Percentiles rank a stretch among this genome's conserved stretches.
Evolutionary conservation across 2,113 vertebrate species (phyloP).

Genomic region (Boleophthalmus pectinirostris): DNA sequence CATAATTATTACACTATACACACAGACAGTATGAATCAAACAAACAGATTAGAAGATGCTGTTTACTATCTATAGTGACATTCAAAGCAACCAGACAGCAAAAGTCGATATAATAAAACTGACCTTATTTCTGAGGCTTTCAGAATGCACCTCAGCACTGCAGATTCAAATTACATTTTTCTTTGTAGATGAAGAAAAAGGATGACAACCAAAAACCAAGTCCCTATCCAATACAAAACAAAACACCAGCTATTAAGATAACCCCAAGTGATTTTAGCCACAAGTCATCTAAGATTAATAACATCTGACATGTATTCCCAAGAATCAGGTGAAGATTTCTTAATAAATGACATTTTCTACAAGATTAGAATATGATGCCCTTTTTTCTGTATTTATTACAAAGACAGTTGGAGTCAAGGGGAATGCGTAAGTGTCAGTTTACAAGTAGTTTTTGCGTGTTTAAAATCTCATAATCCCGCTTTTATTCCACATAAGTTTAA

Average conservation of each 20-base stretch:
- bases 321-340: slow-evolving; percentile 36
- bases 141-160: slow-evolving; percentile 33
- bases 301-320: slow-evolving; percentile 61
- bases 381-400: slow-evolving; percentile 41
- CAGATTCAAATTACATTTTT: slow-evolving; percentile 51
- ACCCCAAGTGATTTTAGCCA: slow-evolving; percentile 37
- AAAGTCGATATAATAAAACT: not conserved
- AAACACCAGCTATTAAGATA: slow-evolving; percentile 23
- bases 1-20: slow-evolving; percentile 1
- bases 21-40: not conserved
- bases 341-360: slow-evolving; percentile 47
- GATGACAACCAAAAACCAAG: slow-evolving; percentile 5
- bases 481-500: not conserved
- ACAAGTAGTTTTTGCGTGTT: slow-evolving; percentile 10
- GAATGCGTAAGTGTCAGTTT: slow-evolving; percentile 22
- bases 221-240: slow-evolving; percentile 11
- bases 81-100: not conserved
- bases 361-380: slow-evolving; percentile 44
- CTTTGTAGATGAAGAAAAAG: slow-evolving; percentile 45
- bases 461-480: not conserved
- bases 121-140: slow-evolving; percentile 25
- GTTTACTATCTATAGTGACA: not conserved
- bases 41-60: not conserved
- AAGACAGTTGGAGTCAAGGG: slow-evolving; percentile 35
- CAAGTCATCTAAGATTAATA: slow-evolving; percentile 60